These are phyloP conservation scores for Verasper variegatus DNA, from an alignment of 2,113 vertebrate genomes.

Conservation along the genomic window DNA sequence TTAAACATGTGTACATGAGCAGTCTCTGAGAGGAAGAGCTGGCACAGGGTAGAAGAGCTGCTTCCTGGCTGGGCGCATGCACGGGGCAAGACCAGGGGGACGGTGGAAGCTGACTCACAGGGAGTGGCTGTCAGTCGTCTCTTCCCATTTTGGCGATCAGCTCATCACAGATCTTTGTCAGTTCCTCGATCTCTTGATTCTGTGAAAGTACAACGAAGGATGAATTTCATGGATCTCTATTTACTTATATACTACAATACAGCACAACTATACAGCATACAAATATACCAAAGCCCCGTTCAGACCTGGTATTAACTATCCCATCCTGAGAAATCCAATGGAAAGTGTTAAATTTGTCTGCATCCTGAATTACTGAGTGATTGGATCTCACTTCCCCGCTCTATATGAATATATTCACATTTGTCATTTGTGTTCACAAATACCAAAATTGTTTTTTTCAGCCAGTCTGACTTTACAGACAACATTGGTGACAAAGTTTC, in stretches of 20 bases:
- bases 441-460: too few species aligned
- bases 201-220: slow-evolving; percentile 67
- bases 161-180: slow-evolving; percentile 99
- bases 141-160: slow-evolving; percentile 96
- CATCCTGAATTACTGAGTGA: too few species aligned
- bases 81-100: slow-evolving; percentile 36
- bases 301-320: too few species aligned
- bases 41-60: slow-evolving; percentile 33
- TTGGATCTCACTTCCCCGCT: too few species aligned
- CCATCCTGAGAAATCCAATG: too few species aligned
- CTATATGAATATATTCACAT: too few species aligned
- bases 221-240: neutral
- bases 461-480: too few species aligned
- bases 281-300: too few species aligned
- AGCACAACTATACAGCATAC: neutral
- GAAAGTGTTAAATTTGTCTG: too few species aligned
- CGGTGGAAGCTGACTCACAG: neutral
- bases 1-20: slow-evolving; percentile 49
- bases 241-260: neutral
- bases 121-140: slow-evolving; percentile 82
- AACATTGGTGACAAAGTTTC: too few species aligned
- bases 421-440: too few species aligned
- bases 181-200: slow-evolving; percentile 98
- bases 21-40: slow-evolving; percentile 46
- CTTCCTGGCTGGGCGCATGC: slow-evolving; percentile 54